Evolutionary conservation across 37 sponge, comb jelly and placozoan species (phyloP).

Genomic region (Chondrilla cf. caribensis): DNA sequence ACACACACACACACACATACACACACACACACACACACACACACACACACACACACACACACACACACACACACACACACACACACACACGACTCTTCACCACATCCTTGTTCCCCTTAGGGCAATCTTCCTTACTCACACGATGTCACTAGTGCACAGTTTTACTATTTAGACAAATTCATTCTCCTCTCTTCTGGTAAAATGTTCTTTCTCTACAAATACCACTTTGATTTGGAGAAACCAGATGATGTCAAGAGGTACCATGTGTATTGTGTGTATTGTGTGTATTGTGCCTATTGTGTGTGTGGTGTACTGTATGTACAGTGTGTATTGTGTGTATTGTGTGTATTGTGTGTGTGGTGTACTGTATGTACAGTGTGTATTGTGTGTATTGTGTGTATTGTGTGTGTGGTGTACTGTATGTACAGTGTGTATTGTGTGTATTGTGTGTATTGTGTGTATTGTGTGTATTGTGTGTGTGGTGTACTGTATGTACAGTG

Average conservation of each 20-base stretch:
- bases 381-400: slow-evolving; percentile 25
- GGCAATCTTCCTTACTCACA: slow-evolving; percentile 39
- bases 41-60: neutral
- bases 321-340: slow-evolving; percentile 10
- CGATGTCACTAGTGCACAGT: slow-evolving; percentile 66
- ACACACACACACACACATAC: no score
- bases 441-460: slow-evolving; percentile 11
- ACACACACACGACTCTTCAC: neutral
- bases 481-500: no score
- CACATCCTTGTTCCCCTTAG: neutral
- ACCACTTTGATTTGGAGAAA: slow-evolving; percentile 71
- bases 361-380: slow-evolving; percentile 22
- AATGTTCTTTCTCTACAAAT: slow-evolving; percentile 79
- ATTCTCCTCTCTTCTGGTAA: slow-evolving; percentile 69
- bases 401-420: slow-evolving; percentile 22
- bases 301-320: no score
- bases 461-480: neutral
- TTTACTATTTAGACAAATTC: slow-evolving; percentile 98
- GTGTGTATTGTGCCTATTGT: no score
- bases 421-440: slow-evolving; percentile 4
- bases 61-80: slow-evolving; percentile 11
- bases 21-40: neutral
- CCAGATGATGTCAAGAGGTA: slow-evolving; percentile 91
- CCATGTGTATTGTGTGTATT: slow-evolving; percentile 12
- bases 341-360: slow-evolving; percentile 4